Percentiles rank a stretch among this genome's conserved stretches.
These are phyloP conservation scores for Yoshiicerus persimilis DNA, from an alignment of 1,140 invertebrate species.

Conservation along the genomic window DNA sequence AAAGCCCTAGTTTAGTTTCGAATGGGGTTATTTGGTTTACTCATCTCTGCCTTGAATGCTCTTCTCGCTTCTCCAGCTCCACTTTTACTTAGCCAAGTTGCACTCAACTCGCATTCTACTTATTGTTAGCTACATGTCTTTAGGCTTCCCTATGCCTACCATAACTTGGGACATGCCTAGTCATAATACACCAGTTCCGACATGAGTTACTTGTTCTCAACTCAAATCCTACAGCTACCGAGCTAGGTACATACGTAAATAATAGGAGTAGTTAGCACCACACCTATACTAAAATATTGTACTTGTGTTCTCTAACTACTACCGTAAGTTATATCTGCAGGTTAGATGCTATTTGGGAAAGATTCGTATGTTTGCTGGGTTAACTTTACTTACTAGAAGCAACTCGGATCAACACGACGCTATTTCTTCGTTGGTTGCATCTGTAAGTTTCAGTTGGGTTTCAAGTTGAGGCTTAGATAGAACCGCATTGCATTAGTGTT, in stretches of 20 bases:
- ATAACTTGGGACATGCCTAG: background rate
- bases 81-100: background rate
- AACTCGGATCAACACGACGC: background rate
- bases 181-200: background rate
- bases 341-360: background rate
- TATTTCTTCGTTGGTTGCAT: background rate
- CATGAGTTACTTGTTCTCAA: background rate
- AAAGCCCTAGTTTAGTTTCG: conserved; percentile 19
- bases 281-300: background rate
- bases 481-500: background rate
- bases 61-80: background rate
- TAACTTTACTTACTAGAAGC: no score
- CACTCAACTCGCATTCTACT: background rate
- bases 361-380: background rate
- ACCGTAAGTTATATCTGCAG: background rate
- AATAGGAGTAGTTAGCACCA: background rate
- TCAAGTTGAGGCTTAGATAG: background rate
- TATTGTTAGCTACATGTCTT: background rate
- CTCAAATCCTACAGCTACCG: background rate
- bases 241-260: background rate
- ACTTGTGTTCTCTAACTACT: no score
- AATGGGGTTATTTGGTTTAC: conserved; percentile 10
- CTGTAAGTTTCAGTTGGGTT: background rate
- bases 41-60: background rate
- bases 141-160: background rate